Conservation (phyloP, 2,888 invertebrate species). For the Tipula helvola region DNA sequence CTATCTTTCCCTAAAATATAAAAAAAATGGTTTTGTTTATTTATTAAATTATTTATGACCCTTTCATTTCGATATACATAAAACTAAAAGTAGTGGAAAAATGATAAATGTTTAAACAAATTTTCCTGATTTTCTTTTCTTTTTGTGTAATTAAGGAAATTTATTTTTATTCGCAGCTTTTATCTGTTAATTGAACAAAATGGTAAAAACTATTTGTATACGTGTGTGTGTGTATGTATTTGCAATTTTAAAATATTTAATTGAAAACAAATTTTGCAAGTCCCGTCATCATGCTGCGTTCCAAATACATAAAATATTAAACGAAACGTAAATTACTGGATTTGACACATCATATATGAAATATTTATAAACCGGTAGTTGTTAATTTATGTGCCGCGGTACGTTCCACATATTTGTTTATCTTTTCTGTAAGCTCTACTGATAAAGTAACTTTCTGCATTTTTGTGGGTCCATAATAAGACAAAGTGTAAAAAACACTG, state of each 20-base stretch:
- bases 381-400: neutral
- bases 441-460: no score
- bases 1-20: neutral
- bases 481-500: neutral
- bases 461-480: no score
- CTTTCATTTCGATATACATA: neutral
- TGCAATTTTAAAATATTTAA: neutral
- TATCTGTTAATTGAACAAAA: neutral
- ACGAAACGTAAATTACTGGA: neutral
- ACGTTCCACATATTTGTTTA: no score
- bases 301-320: neutral
- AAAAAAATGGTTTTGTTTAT: neutral
- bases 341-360: neutral
- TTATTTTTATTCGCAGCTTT: neutral
- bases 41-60: neutral
- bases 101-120: neutral
- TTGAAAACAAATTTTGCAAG: neutral
- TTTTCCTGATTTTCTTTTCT: neutral
- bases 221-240: neutral
- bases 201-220: neutral
- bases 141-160: neutral
- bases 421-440: no score
- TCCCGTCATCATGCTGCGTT: neutral
- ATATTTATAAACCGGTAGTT: neutral
- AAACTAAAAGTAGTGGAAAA: neutral